These are phyloP conservation scores for Drosophila subpulchrella DNA, from an alignment of 1,140 invertebrate genomes.

Conservation along the genomic window DNA sequence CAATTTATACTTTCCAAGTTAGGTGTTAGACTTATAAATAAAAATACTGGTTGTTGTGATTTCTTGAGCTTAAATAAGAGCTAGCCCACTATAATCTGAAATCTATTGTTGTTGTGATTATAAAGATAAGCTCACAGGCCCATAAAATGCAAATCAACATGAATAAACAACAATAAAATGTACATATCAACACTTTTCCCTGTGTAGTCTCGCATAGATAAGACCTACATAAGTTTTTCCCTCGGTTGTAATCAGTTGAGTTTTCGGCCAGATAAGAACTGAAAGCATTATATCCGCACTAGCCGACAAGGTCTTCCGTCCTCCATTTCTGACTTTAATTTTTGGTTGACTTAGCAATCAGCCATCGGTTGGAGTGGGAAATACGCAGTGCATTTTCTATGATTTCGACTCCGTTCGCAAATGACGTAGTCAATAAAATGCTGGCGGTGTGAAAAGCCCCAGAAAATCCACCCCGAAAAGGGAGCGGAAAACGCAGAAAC, in stretches of 20 bases:
- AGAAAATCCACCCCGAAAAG: conserved; percentile 70
- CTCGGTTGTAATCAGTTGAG: conserved; percentile 22
- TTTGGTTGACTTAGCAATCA: conserved; percentile 25
- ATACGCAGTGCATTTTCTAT: conserved; percentile 59
- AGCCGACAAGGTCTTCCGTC: conserved; percentile 42
- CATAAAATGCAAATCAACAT: not conserved
- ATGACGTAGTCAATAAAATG: conserved; percentile 57
- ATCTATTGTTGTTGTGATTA: no score
- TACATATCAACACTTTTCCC: not conserved
- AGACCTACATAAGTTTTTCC: conserved; percentile 15
- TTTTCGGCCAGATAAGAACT: conserved; percentile 33
- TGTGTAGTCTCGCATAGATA: not conserved
- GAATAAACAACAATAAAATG: not conserved
- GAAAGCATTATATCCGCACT: conserved; percentile 21
- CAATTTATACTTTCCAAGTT: no score
- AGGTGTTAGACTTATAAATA: no score
- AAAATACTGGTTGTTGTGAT: no score
- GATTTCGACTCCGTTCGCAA: conserved; percentile 37
- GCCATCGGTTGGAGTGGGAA: conserved; percentile 37
- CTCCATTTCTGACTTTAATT: conserved; percentile 21
- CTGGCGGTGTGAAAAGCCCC: conserved; percentile 52
- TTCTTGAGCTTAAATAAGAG: no score
- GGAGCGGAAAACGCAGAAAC: conserved; percentile 21
- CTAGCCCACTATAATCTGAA: no score
- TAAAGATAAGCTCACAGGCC: no score